Percentiles rank a stretch among this genome's conserved stretches.
Conservation (phyloP, 2,113 vertebrate genomes). For the Antechinus stuartii region DNA sequence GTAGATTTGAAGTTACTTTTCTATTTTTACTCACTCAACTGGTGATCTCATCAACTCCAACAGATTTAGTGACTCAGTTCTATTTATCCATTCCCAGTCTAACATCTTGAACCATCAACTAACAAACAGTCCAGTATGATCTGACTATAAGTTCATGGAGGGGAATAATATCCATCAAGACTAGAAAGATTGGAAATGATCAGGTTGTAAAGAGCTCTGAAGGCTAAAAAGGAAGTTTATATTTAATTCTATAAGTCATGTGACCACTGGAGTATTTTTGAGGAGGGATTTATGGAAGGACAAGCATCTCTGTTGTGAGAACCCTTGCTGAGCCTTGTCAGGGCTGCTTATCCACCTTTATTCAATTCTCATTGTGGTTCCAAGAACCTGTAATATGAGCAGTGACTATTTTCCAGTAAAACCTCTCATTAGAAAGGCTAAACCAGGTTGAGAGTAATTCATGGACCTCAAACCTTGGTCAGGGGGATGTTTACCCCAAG, state of each 20-base stretch:
- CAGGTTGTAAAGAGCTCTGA: conserved; percentile 54
- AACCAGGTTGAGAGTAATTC: no score
- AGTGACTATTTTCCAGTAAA: no score
- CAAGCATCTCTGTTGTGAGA: no score
- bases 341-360: no score
- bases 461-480: no score
- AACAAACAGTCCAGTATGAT: conserved; percentile 51
- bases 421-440: no score
- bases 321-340: no score
- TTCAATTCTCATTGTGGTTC: no score
- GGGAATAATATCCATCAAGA: conserved; percentile 60
- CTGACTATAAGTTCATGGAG: conserved; percentile 59
- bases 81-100: neutral
- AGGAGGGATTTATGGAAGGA: conserved; percentile 10
- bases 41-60: neutral
- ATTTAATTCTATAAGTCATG: conserved; percentile 41
- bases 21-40: neutral
- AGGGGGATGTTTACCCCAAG: no score
- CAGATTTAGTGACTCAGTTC: neutral
- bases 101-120: neutral
- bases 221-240: conserved; percentile 53
- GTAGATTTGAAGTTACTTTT: neutral
- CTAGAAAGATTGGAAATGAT: conserved; percentile 48
- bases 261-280: conserved; percentile 55
- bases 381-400: no score